These are phyloP conservation scores for Spatulosminthurus flaviceps DNA, from an alignment of 2,888 invertebrate species.

Conservation along the genomic window DNA sequence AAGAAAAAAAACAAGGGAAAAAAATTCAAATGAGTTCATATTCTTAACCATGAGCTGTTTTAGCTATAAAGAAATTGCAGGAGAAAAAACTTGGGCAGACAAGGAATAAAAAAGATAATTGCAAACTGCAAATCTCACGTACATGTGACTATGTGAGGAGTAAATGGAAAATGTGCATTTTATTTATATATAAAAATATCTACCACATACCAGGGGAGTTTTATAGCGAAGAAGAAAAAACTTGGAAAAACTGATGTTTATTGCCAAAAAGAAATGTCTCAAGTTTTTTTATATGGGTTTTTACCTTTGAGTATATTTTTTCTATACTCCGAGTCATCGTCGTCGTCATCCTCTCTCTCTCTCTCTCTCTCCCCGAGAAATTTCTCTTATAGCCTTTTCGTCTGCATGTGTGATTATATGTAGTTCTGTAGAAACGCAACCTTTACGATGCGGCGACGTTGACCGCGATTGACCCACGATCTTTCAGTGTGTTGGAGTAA, in stretches of 20 bases:
- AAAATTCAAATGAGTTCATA: no score
- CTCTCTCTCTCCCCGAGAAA: not conserved
- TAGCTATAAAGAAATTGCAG: no score
- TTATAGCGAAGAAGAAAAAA: not conserved
- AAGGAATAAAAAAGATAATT: no score
- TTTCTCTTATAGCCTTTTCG: not conserved
- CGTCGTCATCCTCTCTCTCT: not conserved
- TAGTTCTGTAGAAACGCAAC: not conserved
- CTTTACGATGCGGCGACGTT: conserved; percentile 30
- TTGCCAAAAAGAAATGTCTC: conserved; percentile 24
- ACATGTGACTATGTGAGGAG: no score
- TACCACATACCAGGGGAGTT: no score
- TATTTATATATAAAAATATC: no score
- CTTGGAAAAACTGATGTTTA: conserved; percentile 13
- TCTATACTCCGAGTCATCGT: not conserved
- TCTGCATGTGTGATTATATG: not conserved
- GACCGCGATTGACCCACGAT: conserved; percentile 28
- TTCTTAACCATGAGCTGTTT: no score
- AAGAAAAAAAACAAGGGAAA: no score
- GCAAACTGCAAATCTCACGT: no score
- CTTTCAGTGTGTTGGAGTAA: not conserved
- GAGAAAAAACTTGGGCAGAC: no score
- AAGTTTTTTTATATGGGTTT: not conserved
- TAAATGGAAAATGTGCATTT: no score
- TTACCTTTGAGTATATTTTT: no score